Evolutionary conservation across 2,113 vertebrate species (phyloP).

Genomic region (Thomomys bottae): DNA sequence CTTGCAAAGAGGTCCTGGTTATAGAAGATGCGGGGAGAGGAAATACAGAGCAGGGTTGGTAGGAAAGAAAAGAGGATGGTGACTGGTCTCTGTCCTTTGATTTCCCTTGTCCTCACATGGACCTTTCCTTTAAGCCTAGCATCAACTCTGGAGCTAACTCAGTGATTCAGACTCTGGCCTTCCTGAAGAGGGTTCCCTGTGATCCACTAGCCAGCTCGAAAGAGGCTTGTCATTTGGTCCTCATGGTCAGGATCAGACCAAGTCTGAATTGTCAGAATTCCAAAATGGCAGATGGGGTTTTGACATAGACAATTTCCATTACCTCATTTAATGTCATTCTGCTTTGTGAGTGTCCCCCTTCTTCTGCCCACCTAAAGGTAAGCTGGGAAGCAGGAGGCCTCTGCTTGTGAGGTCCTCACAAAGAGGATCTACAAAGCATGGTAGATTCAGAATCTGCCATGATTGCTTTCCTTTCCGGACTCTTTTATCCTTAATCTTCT

Average conservation of each 20-base stretch:
- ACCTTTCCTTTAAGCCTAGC: not conserved
- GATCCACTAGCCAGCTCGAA: not conserved
- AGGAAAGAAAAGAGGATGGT: not conserved
- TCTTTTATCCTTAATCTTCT: constrained; percentile 62
- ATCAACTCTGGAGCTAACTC: too few species aligned
- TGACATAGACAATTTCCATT: constrained; percentile 50
- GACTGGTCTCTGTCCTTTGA: not conserved
- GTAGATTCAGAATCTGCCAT: too few species aligned
- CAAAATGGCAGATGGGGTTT: not conserved
- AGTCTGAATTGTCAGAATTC: not conserved
- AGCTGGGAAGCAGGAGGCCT: not conserved
- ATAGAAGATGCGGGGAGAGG: fast-evolving
- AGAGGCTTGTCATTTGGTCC: not conserved
- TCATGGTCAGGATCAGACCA: not conserved
- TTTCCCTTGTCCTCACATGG: not conserved
- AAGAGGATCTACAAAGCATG: too few species aligned
- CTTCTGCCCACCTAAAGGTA: not conserved
- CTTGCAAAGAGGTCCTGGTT: not conserved
- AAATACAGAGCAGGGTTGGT: not conserved
- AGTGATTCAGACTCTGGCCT: not conserved
- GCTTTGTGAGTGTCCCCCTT: not conserved
- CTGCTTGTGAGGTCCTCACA: not conserved
- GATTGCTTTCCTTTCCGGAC: not conserved
- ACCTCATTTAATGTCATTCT: constrained; percentile 40
- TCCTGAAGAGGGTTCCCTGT: not conserved